Base-by-base conservation (phyloP, 2,113 vertebrate species). In the Saguinus midas region DNA sequence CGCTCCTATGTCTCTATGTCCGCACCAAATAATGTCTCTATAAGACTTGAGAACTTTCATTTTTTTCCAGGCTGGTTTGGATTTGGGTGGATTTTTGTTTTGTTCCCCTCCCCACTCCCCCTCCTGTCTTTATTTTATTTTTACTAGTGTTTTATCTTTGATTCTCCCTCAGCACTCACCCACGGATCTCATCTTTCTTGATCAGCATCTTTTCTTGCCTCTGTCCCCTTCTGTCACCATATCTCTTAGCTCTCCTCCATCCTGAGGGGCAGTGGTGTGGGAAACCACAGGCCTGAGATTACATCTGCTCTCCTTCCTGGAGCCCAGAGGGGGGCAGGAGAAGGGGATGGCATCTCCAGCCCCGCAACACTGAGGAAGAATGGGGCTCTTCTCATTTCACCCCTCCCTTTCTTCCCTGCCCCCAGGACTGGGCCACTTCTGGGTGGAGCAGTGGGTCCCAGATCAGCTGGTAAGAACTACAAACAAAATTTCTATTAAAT, bases 401-500 rank as follows among this genome's bases (percentile, higher is more conserved):
- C 81, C 17, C n/a, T n/a, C 70, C 17, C n/a, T 55, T 94, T 80
- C 70, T 91, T 58, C 83, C 27, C 76, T 94, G 50, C 55, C 32
- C n/a, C 96, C 64, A 92, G 80, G 52, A 97, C 90, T 91, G 78
- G 97, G 92, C 95, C 90, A 92, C 88, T 97, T 87, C 75, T 96
- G 96, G 96, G n/a, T 92, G 96, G 94, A 96, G 78, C 92, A 94
- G 87, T 10, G 57, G 95, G 79, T 96, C 97, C 92, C 68, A 96
- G 94, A 93, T 97, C 40, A 66, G 96, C 94, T 97, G 97, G 98
- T 98, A 98, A 98, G 97, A 96, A 97, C 96, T 98, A 96, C 89
- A 97, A 85, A 97, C 96, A 87, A 97, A 97, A 98, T 98, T 98
- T 98, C 98, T 98, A 98, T 98, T 98, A 98, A 98, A 98, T 98